Percentiles rank a stretch among this genome's conserved stretches.
Evolutionary conservation across 2,888 invertebrate genomes (phyloP).

Genomic region (Pseudococcus jackbeardsleyi): DNA sequence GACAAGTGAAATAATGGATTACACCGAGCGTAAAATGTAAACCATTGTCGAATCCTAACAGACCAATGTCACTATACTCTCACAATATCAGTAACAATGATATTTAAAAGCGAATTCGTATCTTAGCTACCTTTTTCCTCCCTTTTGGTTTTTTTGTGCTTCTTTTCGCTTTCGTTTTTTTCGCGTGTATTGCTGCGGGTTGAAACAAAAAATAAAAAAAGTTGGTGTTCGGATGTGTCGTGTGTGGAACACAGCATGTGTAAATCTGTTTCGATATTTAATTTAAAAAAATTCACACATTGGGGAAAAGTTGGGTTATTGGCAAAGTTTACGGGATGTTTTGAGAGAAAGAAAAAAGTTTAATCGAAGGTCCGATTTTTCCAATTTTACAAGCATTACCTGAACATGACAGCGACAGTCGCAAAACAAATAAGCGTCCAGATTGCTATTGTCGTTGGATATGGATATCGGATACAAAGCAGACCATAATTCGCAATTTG

Average conservation of each 20-base stretch:
- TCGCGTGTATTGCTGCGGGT: not conserved
- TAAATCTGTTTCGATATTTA: constrained; percentile 38
- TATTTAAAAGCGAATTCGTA: constrained; percentile 39
- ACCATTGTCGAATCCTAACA: constrained; percentile 31
- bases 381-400: not conserved
- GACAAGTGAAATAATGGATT: constrained; percentile 60
- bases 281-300: constrained; percentile 24
- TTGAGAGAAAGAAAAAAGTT: constrained; percentile 3
- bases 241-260: not conserved
- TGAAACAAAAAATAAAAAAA: constrained; percentile 25
- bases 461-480: not conserved
- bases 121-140: constrained; percentile 15
- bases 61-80: not conserved
- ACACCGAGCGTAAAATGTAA: constrained; percentile 43
- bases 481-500: not conserved
- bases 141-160: not conserved
- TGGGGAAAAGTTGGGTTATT: constrained; percentile 15
- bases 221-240: not conserved
- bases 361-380: constrained; percentile 20
- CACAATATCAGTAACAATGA: constrained; percentile 29
- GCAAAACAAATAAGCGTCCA: constrained; percentile 18
- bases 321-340: constrained; percentile 18
- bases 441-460: not conserved
- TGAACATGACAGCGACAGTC: not conserved
- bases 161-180: not conserved